A percentile compares a stretch with the other conserved stretches of the same genome.
phyloP scores from a whole-genome alignment of 2,888 invertebrate species.

The Cosmopolites sordidus region DNA sequence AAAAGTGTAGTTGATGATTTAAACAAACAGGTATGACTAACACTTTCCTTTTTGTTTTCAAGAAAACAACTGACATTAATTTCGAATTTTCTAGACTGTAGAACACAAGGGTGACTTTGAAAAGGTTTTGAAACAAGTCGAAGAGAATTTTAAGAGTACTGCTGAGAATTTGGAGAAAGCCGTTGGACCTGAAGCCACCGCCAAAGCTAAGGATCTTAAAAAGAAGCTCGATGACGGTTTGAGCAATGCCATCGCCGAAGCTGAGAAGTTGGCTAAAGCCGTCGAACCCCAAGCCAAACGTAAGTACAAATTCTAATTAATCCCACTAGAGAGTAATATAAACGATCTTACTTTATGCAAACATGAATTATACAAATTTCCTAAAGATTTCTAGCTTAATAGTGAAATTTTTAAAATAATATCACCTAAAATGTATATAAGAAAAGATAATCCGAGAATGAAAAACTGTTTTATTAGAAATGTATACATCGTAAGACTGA shows the following conservation, averaged over 20 bases:
- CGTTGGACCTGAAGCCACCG: slow-evolving; percentile 40
- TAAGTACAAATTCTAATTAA: slow-evolving; percentile 28
- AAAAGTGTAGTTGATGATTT: slow-evolving; percentile 37
- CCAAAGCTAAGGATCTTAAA: slow-evolving; percentile 41
- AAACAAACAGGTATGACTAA: slow-evolving; percentile 36
- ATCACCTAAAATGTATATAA: too few relatives aligned
- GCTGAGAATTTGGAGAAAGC: slow-evolving; percentile 36
- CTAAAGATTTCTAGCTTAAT: too few relatives aligned
- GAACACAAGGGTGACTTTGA: slow-evolving; percentile 38
- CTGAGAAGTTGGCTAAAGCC: slow-evolving; percentile 40
- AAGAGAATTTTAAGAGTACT: slow-evolving; percentile 37
- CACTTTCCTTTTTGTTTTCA: background rate
- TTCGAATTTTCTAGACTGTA: slow-evolving; percentile 24
- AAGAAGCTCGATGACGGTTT: slow-evolving; percentile 39
- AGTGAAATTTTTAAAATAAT: too few relatives aligned
- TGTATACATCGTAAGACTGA: too few relatives aligned
- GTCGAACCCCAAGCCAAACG: slow-evolving; percentile 41
- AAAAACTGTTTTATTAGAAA: too few relatives aligned
- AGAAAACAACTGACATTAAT: background rate
- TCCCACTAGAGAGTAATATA: too few relatives aligned
- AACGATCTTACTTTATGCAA: too few relatives aligned
- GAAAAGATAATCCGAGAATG: too few relatives aligned
- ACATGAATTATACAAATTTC: too few relatives aligned
- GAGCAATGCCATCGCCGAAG: slow-evolving; percentile 38
- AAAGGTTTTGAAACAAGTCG: slow-evolving; percentile 37